phyloP scores from a whole-genome alignment of 2,113 vertebrate species.

The Amazona guildingii region DNA sequence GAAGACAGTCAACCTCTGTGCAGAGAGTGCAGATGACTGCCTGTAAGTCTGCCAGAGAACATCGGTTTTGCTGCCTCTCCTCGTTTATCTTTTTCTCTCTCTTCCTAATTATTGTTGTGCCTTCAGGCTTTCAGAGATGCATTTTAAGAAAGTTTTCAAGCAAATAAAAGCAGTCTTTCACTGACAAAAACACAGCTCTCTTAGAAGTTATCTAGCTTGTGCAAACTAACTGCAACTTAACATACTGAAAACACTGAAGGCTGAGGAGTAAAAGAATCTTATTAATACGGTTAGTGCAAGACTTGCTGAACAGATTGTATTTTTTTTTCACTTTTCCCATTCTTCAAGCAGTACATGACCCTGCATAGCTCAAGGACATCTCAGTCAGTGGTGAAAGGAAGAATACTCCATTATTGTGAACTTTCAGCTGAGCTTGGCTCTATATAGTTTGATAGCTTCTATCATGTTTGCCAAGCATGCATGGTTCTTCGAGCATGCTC shows the following conservation, averaged over 20 bases:
- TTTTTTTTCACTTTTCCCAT: background rate
- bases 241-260: background rate
- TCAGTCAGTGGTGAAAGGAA: background rate
- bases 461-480: background rate
- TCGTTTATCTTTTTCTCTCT: background rate
- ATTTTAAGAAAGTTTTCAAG: background rate
- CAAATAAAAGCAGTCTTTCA: background rate
- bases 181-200: background rate
- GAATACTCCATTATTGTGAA: background rate
- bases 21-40: constrained; percentile 92
- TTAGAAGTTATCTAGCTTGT: background rate
- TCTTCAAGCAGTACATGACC: background rate
- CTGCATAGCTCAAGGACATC: background rate
- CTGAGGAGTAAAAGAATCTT: background rate
- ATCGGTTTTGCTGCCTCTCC: background rate
- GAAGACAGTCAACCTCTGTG: constrained; percentile 89
- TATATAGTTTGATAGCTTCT: background rate
- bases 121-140: background rate
- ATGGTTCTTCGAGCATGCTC: background rate
- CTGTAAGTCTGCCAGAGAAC: constrained; percentile 79
- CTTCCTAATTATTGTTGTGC: background rate
- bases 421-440: background rate
- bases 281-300: background rate
- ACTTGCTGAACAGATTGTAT: background rate
- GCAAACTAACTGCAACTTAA: background rate